Conservation (phyloP, 2,113 vertebrate genomes). For the Oryzias javanicus region DNA sequence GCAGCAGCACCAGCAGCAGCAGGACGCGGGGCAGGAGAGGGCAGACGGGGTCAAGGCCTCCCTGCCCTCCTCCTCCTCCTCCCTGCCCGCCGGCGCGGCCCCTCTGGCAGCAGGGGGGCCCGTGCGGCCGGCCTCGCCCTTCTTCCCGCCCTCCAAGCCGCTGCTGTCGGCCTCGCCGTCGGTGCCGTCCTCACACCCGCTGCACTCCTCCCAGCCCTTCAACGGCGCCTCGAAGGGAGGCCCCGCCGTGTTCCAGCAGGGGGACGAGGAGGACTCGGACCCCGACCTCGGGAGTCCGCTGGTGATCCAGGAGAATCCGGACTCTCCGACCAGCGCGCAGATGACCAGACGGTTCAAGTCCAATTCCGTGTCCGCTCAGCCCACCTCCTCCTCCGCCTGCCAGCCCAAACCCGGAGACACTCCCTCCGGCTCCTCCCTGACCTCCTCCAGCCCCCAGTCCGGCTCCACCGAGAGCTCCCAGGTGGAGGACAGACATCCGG, state of each 20-base stretch:
- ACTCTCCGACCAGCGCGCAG: conserved; percentile 70
- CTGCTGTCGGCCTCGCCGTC: conserved; percentile 60
- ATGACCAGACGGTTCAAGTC: conserved; percentile 66
- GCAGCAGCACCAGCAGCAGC: conserved; percentile 77
- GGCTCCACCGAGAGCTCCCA: conserved; percentile 50
- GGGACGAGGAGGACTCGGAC: conserved; percentile 76
- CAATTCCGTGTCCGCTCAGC: conserved; percentile 52
- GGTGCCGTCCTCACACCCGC: conserved; percentile 59
- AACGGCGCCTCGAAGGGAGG: conserved; percentile 66
- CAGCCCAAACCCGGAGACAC: conserved; percentile 68
- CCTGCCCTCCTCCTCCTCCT: conserved; percentile 60
- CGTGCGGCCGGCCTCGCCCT: conserved; percentile 63
- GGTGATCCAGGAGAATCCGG: conserved; percentile 77
- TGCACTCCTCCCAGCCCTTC: conserved; percentile 67
- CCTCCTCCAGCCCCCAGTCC: conserved; percentile 45
- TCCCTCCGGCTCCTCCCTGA: conserved; percentile 45
- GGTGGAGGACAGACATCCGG: conserved; percentile 67
- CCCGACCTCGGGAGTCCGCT: conserved; percentile 75
- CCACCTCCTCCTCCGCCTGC: conserved; percentile 44
- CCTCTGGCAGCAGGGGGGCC: conserved; percentile 56
- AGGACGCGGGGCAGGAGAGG: conserved; percentile 67
- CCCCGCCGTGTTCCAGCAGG: conserved; percentile 57
- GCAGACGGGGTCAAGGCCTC: conserved; percentile 67
- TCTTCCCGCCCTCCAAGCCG: conserved; percentile 72
- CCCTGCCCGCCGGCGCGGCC: conserved; percentile 55